These are phyloP conservation scores for Dastarcus helophoroides DNA, from an alignment of 2,888 invertebrate genomes.

Conservation along the genomic window DNA sequence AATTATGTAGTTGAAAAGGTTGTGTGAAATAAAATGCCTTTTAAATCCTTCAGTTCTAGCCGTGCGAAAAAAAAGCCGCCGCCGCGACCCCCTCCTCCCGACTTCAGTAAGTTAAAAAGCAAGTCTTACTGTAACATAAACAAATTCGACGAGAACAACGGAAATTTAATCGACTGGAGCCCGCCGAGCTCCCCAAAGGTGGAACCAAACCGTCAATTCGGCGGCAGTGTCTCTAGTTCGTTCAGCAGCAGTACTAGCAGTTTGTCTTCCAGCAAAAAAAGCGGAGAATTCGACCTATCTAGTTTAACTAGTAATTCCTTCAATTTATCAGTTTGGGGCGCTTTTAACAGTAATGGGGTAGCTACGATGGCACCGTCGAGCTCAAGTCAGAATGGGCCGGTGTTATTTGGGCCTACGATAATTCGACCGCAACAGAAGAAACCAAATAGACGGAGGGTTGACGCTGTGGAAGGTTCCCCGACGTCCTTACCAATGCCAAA, in stretches of 20 bases:
- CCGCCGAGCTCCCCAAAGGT: slow-evolving; percentile 36
- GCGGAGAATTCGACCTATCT: slow-evolving; percentile 38
- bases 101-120: slow-evolving; percentile 32
- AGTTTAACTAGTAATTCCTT: slow-evolving; percentile 6
- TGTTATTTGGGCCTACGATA: slow-evolving; percentile 56
- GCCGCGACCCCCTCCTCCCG: slow-evolving; percentile 61
- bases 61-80: slow-evolving; percentile 54
- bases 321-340: slow-evolving; percentile 6
- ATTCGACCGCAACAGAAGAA: slow-evolving; percentile 49
- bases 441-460: slow-evolving; percentile 4
- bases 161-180: slow-evolving; percentile 42
- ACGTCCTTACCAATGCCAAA: slow-evolving; percentile 56
- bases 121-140: slow-evolving; percentile 31
- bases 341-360: slow-evolving; percentile 5
- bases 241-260: slow-evolving; percentile 40
- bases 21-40: slow-evolving; percentile 6
- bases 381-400: too few species aligned
- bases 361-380: slow-evolving; percentile 3
- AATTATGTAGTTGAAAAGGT: background rate
- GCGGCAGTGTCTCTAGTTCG: slow-evolving; percentile 34
- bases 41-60: slow-evolving; percentile 9
- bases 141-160: slow-evolving; percentile 29
- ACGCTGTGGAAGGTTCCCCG: background rate
- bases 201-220: slow-evolving; percentile 29
- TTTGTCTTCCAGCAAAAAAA: slow-evolving; percentile 63